Evolutionary conservation across 2,888 invertebrate species (phyloP), one percentile per base, ranked within the genome.

Genomic region (Apotomis turbidana): DNA sequence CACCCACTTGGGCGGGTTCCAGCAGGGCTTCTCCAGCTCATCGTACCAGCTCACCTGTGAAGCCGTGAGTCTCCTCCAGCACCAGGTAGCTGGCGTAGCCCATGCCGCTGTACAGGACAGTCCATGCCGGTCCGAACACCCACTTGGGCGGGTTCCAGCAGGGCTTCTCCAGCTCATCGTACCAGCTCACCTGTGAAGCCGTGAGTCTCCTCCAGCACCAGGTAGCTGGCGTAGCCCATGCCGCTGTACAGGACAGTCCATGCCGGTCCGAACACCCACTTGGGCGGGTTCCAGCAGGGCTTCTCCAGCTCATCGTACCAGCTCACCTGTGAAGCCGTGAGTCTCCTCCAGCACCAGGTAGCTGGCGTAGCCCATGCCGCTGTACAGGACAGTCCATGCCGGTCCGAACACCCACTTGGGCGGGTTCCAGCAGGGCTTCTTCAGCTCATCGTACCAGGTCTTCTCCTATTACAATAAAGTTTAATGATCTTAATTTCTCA

Each of bases 71-170:
- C 79, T 97, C 96, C 74, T 95, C 94, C 91, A 95, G 97, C 0
- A 97, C 96, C 75, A 98, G 85, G 82, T 97, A 98, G 0, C 97
- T 97, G 10, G 97, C 97, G 80, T 97, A 97, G 1, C 98, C 98
- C 95, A 98, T 97, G 3, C 96, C 93, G 62, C 95, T 94, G 86
- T 98, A 98, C 3, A 98, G 87, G 0, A 94, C 84, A 0, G 97
- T 96, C 98, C 98, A 98, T 8, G 96, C 95, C 0, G 97, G 97
- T 0, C 94, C 96, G 83, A 97, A 97, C 0, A 95, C 94, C 95
- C 95, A 96, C 78, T 97, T 96, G 98, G 97, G 51, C 1, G 2
- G 27, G 2, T 95, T 95, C 95, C 96, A 97, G 3, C 93, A 83
- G 0, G 98, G 97, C 76, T 90, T 89, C 76, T 90, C 89, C 72